phyloP scores from a whole-genome alignment of 2,888 invertebrate species.

The Scaptomyza reducta region DNA sequence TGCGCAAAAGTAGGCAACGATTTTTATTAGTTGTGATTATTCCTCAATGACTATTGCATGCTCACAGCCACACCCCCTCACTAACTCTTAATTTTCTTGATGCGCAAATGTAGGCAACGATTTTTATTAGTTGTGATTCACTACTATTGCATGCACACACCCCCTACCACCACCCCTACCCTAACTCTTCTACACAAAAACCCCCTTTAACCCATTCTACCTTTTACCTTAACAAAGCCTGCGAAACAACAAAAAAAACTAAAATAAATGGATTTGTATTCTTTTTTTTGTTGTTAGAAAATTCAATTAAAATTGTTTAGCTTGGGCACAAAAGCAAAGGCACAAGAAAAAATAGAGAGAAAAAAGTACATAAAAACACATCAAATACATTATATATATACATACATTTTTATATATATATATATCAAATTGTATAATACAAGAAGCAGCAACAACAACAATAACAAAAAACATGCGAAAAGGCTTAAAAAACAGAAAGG shows the following conservation, averaged over 20 bases:
- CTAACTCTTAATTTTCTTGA: too few relatives aligned
- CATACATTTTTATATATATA: not conserved
- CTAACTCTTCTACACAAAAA: too few relatives aligned
- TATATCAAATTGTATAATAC: conserved; percentile 61
- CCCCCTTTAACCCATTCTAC: too few relatives aligned
- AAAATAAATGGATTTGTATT: conserved; percentile 61
- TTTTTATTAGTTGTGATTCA: too few relatives aligned
- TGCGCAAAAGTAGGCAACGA: too few relatives aligned
- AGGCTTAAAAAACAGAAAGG: conserved; percentile 21
- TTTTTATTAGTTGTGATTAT: too few relatives aligned
- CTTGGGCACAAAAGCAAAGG: conserved; percentile 38
- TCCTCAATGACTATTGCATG: too few relatives aligned
- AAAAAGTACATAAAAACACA: conserved; percentile 48
- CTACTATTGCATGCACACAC: too few relatives aligned
- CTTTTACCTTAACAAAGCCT: too few relatives aligned
- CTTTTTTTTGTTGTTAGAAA: conserved; percentile 55
- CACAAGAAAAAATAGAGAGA: conserved; percentile 13
- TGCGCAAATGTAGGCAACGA: too few relatives aligned
- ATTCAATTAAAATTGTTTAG: conserved; percentile 79
- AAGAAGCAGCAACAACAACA: conserved; percentile 23
- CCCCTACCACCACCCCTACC: too few relatives aligned
- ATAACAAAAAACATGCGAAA: not conserved
- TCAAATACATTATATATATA: conserved; percentile 53
- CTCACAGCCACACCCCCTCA: too few relatives aligned
- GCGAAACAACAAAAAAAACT: not conserved